These are phyloP conservation scores for Antheraea mylitta DNA, from an alignment of 1,140 invertebrate genomes.

Conservation along the genomic window DNA sequence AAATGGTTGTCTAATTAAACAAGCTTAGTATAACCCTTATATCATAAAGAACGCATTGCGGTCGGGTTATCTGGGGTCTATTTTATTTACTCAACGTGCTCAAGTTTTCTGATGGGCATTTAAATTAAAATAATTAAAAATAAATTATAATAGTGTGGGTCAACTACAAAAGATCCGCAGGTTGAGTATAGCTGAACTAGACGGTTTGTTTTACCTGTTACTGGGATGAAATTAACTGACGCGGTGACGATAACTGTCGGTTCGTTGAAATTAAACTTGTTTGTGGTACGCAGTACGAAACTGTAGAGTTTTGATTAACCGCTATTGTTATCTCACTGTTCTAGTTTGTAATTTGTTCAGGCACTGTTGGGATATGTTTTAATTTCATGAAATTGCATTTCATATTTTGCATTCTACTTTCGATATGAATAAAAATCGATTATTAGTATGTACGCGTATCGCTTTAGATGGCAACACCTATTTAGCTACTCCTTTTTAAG, in stretches of 20 bases:
- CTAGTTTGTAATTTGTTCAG: constrained; percentile 19
- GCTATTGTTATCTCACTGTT: constrained; percentile 28
- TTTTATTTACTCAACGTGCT: no score
- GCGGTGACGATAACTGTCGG: constrained; percentile 3
- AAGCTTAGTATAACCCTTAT: no score
- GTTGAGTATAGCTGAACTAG: no score
- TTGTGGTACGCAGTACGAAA: constrained; percentile 24
- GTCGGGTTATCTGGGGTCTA: no score
- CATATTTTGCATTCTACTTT: neutral
- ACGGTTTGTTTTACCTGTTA: neutral
- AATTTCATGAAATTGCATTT: neutral
- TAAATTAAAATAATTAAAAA: no score
- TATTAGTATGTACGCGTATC: neutral
- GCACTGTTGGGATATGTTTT: constrained; percentile 8
- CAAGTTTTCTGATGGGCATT: no score
- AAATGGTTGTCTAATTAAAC: no score
- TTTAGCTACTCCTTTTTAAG: no score
- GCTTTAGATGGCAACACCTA: no score
- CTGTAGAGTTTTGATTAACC: constrained; percentile 33
- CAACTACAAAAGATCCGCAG: no score
- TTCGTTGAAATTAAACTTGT: constrained; percentile 25
- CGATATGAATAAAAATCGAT: constrained; percentile 7
- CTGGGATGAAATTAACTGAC: constrained; percentile 10
- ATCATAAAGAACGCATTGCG: no score
- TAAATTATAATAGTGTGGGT: no score